A percentile compares a stretch with the other conserved stretches of the same genome.
Evolutionary conservation across 2,888 invertebrate species (phyloP).

Genomic region (Rhaphigaster nebulosa): DNA sequence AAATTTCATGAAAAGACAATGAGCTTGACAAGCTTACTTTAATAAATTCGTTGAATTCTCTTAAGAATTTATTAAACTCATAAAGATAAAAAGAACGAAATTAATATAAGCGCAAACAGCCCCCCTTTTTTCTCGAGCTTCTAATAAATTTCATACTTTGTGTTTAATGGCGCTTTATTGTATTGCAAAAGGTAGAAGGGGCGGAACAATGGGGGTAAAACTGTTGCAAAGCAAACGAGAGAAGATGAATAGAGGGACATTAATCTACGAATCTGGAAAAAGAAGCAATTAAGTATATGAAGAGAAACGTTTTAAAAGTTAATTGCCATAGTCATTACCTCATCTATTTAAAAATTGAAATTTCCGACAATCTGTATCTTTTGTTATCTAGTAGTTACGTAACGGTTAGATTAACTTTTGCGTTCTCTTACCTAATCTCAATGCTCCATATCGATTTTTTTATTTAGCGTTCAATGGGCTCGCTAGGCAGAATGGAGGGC

Average conservation of each 20-base stretch:
- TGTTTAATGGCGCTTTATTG: constrained; percentile 27
- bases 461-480: too few species aligned
- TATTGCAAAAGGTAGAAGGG: not conserved
- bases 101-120: constrained; percentile 6
- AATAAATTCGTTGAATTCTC: not conserved
- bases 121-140: not conserved
- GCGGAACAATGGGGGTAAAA: not conserved
- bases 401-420: too few species aligned
- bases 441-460: too few species aligned
- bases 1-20: not conserved
- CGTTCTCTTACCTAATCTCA: too few species aligned
- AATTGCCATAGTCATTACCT: not conserved
- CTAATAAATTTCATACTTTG: constrained; percentile 26
- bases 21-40: not conserved
- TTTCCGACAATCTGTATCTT: too few species aligned
- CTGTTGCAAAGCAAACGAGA: constrained; percentile 8
- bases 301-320: not conserved
- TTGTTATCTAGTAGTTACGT: too few species aligned
- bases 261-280: not conserved
- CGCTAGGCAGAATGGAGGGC: too few species aligned
- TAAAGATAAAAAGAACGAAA: constrained; percentile 6
- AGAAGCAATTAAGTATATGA: not conserved
- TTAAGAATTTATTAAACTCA: not conserved
- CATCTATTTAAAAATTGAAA: not conserved
- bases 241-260: not conserved